Evolutionary conservation across 1,140 invertebrate genomes (phyloP), one percentile per base, ranked within the genome.

Genomic region (Sitophilus oryzae): DNA sequence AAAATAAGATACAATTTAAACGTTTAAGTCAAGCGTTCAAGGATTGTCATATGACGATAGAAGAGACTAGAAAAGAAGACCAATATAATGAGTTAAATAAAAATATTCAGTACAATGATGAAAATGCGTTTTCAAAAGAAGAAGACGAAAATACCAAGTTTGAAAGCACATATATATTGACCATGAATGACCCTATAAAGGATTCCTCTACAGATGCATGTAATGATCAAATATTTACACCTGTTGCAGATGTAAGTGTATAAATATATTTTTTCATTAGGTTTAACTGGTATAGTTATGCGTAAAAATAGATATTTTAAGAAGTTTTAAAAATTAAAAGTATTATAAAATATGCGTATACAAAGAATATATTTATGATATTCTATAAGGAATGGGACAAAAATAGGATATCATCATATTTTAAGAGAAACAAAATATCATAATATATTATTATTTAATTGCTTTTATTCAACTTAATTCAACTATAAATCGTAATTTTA

Each of bases 141-240:
- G 73, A 79, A 50, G 35, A 58, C 35, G 44, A 16, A 6, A 20
- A 61, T 47, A 68, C 76, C 40, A 73, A 79, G 47, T 77, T 77
- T 58, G 77, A 78, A 66, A 81, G 82, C 38, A 82, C 78, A 66
- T 88, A 85, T 62, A 62, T 86, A 49, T 70, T 87, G 15, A 86
- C 84, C 35, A 79, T 87, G 66, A 79, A 81, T 1, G 84, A 87
- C 73, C 65, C 64, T 41, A 34, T 47, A 38, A 62, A 65, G 34
- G 65, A 60, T 22, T 58, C 37, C 52, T 46, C 14, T 47, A 23
- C 46, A 21, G 41, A 52, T 19, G 15, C 20, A n/a, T 3, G 3
- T 53, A 61, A 69, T 40, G 70, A 71, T 45, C 48, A 54, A 5
- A 44, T 72, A 46, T 73, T 66, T 65, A 66, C 78, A 68, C 73